Conservation (phyloP, 2,113 vertebrate species). For the Xiphophorus maculatus region DNA sequence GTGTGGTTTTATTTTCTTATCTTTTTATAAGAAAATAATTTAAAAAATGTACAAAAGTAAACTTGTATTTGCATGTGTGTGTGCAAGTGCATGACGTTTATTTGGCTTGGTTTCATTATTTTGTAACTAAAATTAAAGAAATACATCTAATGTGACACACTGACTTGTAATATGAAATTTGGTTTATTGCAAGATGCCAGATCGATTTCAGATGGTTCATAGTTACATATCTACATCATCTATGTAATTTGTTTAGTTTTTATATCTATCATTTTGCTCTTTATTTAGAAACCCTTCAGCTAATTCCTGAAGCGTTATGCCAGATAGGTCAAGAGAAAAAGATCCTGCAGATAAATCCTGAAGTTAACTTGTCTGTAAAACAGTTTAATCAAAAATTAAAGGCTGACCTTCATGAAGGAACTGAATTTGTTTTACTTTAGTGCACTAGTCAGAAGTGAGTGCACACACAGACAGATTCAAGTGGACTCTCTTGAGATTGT, state of each 20-base stretch:
- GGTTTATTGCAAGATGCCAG: not conserved
- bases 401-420: not conserved
- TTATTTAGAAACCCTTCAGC: not conserved
- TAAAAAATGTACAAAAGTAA: no score
- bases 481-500: conserved; percentile 22
- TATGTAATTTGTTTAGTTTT: not conserved
- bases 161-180: not conserved
- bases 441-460: not conserved
- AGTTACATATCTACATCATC: not conserved
- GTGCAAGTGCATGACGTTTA: not conserved
- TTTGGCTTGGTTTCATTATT: not conserved
- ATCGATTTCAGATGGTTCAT: not conserved
- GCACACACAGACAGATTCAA: conserved; percentile 2
- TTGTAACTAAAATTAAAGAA: not conserved
- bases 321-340: not conserved
- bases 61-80: no score
- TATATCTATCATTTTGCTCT: not conserved
- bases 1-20: no score
- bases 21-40: no score
- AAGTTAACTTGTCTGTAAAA: not conserved
- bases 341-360: not conserved
- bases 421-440: not conserved
- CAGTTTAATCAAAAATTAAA: not conserved
- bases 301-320: not conserved
- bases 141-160: not conserved